Conservation (phyloP, 2,888 invertebrate species). For the Mactromeris polynyma region DNA sequence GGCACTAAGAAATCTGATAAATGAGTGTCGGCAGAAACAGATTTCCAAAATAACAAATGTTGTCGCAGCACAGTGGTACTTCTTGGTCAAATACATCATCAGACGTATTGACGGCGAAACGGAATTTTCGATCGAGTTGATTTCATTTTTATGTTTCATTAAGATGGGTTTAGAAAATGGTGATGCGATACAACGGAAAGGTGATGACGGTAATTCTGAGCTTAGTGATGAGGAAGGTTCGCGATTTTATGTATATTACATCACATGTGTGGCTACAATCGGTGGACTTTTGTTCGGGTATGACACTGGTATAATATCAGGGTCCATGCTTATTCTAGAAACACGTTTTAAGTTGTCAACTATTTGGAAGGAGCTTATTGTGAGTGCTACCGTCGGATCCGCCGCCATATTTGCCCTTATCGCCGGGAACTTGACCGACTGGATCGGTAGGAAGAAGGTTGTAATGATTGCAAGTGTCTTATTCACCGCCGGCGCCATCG, state of each 20-base stretch:
- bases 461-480: slow-evolving; percentile 88
- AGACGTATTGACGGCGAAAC: neutral
- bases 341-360: slow-evolving; percentile 86
- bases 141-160: neutral
- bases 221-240: slow-evolving; percentile 56
- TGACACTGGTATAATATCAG: slow-evolving; percentile 88
- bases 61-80: neutral
- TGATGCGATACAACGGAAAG: slow-evolving; percentile 22
- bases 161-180: slow-evolving; percentile 48
- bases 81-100: neutral
- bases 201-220: neutral
- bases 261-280: slow-evolving; percentile 84
- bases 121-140: neutral
- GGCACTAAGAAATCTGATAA: neutral
- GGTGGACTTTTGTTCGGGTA: slow-evolving; percentile 89
- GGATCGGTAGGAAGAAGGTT: slow-evolving; percentile 88
- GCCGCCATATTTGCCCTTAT: slow-evolving; percentile 88
- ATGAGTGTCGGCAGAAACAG: neutral
- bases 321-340: slow-evolving; percentile 87
- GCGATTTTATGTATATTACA: slow-evolving; percentile 76
- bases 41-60: slow-evolving; percentile 5
- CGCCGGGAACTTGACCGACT: slow-evolving; percentile 88
- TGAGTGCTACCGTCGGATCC: slow-evolving; percentile 88
- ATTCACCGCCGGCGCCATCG: slow-evolving; percentile 88
- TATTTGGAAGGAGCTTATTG: slow-evolving; percentile 88